Evolutionary conservation across 2,113 vertebrate species (phyloP), one percentile per base, ranked within the genome.

Genomic region (Cyphomyrus plagiostoma): DNA sequence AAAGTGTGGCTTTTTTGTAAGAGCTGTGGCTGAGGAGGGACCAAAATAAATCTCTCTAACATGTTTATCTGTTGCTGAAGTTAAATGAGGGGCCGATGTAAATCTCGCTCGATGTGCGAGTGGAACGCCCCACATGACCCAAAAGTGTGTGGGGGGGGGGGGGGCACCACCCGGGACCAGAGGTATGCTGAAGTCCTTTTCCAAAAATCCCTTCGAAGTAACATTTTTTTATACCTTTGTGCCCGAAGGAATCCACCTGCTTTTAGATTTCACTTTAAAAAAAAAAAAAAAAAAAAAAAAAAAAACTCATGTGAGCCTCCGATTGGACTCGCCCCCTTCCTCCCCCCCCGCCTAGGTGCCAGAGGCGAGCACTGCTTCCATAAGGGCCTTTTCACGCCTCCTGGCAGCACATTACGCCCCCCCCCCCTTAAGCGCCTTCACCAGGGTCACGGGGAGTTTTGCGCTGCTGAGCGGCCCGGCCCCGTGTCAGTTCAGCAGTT

Each of bases 381-480:
- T 93, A 93, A 94, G 92, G 90, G 86, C 35, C 91, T 91, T 93
- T 95, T 94, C 91, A 94, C 92, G 94, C 91, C 90, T 42, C 30
- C 88, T 80, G 90, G 39, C 80, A 45, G 21, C 35, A 42, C 87
- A 53, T 9, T 89, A 87, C 85, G 90, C 90, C 92, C 83, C 88
- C 89, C 50, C 90, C 88, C 88, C 89, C 91, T 89, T 35, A 56
- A 21, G 53, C 89, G 89, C 84, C 45, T 90, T 87, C 88, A 87
- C 89, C 92, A 90, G 92, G 91, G 91, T 45, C 88, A 70, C 17
- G 49, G 85, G 86, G 77, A 70, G 91, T 89, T 45, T 52, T 90
- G 45, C n/a, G 6, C 53, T 13, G 45, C 74, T 2, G 46, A 58
- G 58, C 53, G 58, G 48, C 7, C 23, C 8, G 4, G 70, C 19